Base-by-base conservation (phyloP, 2,113 vertebrate species). In the Sula dactylatra region DNA sequence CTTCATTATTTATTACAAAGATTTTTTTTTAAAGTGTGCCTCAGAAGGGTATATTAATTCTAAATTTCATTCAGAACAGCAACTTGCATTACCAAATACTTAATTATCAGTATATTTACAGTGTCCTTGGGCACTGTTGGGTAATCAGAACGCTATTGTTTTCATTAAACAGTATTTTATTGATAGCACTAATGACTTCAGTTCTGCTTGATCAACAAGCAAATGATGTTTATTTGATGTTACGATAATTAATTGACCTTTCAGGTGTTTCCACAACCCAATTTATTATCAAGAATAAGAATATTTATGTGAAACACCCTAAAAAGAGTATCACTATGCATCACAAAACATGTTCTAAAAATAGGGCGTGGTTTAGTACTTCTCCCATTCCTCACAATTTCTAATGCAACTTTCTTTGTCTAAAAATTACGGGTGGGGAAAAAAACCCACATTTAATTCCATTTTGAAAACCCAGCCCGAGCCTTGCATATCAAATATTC, bases 131-230 rank as follows among this genome's bases (percentile, higher is more conserved):
- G 92, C 90, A 85, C 89, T 72, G 80, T 22, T 91, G 80, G 86
- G 73, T 96, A 96, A 88, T 92, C 90, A 96, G 44, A 92, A 89
- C 61, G 72, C 82, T 88, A 86, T 74, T 94, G 95, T 93, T 93
- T 83, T 94, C 88, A 81, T 92, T 95, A 94, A 96, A 94, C 86
- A 96, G 73, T 70, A 82, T 93, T 91, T 95, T 95, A 96, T 42
- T 89, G 89, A 96, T 91, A 93, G 78, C 56, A 78, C 64, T 96
- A 87, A 95, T 84, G 80, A 84, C 71, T 97, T 86, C 94, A 84
- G 93, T 91, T 97, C 94, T 95, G 95, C 94, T 96, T 95, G 86
- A 95, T 97, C 96, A 97, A 94, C 91, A 96, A 90, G 71, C 67
- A 93, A 91, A 94, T 90, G 88, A 90, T 91, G 85, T 80, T 91